Evolutionary conservation across 1,140 invertebrate genomes (phyloP), one percentile per base, ranked within the genome.

Genomic region (Drosophila pseudoananassae): DNA sequence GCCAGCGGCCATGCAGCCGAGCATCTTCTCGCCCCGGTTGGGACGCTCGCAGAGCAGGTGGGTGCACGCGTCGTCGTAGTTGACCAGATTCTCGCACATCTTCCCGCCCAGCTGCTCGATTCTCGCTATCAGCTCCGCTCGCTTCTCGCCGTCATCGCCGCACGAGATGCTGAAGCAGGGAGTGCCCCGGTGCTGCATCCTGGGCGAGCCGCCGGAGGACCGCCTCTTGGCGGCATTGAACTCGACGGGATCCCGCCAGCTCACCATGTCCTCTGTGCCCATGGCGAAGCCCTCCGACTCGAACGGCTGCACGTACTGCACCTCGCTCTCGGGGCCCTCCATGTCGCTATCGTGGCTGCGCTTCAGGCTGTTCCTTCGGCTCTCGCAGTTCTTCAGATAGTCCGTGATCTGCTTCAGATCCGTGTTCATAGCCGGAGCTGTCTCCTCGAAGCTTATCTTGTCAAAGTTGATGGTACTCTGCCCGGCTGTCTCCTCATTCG

Each of bases 21-120:
- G 92, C 92, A 96, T 94, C 92, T 98, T 98, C 93, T 98, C 97
- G 90, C 96, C 98, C 70, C 96, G 94, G 12, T 94, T 93, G 0
- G 95, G 95, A 64, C 94, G 94, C 17, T 94, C 92, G 63, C 96
- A 95, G 23, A 98, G 91, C 7, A 98, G 91, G 92, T 98, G 97
- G 0, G 96, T 98, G 46, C 94, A 94, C 1, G 90, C 90, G 0
- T 92, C 81, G 90, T 98, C 96, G 78, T 95, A 95, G 74, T 93
- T 93, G 0, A 92, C 81, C 14, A 90, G 40, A 49, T 78, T 76
- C 25, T 82, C 64, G 50, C 81, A 78, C 20, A 91, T 31, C 12
- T 92, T 92, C 1, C 96, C 97, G 40, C 96, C 96, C 3, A 98
- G 91, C 10, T 93, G 81, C 29, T 87, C 82, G 29, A 97, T 95